A percentile compares a stretch with the other conserved stretches of the same genome.
These are phyloP conservation scores for Drosophila demipolita DNA, from an alignment of 2,888 invertebrate genomes.

Conservation along the genomic window DNA sequence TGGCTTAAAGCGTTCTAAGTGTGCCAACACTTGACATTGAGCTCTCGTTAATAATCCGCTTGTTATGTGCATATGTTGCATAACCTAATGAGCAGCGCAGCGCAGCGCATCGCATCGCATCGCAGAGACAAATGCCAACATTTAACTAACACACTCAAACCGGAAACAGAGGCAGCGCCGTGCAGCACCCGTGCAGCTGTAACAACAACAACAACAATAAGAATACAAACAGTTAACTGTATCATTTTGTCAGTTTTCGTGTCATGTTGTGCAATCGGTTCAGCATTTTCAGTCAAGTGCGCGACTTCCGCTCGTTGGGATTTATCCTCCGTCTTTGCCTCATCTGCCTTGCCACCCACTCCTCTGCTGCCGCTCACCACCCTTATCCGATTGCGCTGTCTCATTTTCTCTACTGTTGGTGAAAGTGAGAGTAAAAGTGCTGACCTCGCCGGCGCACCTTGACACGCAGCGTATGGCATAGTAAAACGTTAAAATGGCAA, in stretches of 20 bases:
- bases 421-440: slow-evolving; percentile 42
- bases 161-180: slow-evolving; percentile 55
- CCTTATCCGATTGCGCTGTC: neutral
- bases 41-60: slow-evolving; percentile 63
- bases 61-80: slow-evolving; percentile 57
- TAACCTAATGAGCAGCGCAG: slow-evolving; percentile 67
- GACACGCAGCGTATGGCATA: slow-evolving; percentile 62
- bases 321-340: slow-evolving; percentile 17
- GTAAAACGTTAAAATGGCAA: slow-evolving; percentile 50
- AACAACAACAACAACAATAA: slow-evolving; percentile 16
- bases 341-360: neutral
- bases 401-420: neutral
- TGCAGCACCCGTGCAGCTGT: slow-evolving; percentile 20
- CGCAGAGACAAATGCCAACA: slow-evolving; percentile 54
- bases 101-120: neutral
- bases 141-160: slow-evolving; percentile 45
- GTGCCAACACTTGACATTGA: slow-evolving; percentile 65
- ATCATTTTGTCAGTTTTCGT: slow-evolving; percentile 54
- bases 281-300: slow-evolving; percentile 58
- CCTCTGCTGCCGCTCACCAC: neutral
- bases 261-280: slow-evolving; percentile 73
- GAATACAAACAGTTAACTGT: slow-evolving; percentile 38
- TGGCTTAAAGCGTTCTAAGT: slow-evolving; percentile 49
- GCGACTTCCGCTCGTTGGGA: slow-evolving; percentile 54
- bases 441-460: slow-evolving; percentile 72